Evolutionary conservation across 2,113 vertebrate genomes (phyloP).

Genomic region (Corvus hawaiiensis): DNA sequence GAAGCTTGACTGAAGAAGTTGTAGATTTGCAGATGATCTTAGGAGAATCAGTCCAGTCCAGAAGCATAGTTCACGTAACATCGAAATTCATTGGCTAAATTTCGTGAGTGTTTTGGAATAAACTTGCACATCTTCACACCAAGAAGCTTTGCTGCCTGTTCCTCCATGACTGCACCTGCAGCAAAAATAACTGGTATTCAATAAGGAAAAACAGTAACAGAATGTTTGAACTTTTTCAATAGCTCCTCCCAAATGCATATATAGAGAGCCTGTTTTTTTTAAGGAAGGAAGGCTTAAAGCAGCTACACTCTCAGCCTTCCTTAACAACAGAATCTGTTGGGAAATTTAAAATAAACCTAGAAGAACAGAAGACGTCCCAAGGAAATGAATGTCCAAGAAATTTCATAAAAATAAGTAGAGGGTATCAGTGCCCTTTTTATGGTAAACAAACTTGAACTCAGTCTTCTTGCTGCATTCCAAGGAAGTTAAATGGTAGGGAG

Average conservation of each 20-base stretch:
- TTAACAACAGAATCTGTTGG: background rate
- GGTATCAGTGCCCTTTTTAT: background rate
- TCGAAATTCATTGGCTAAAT: constrained; percentile 91
- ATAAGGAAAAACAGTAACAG: background rate
- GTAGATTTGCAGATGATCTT: background rate
- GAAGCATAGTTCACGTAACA: constrained; percentile 90
- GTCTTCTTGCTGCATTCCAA: background rate
- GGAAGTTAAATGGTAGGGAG: background rate
- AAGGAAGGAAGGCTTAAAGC: background rate
- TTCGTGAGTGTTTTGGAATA: constrained; percentile 84
- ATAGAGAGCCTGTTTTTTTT: background rate
- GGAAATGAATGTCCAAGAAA: background rate
- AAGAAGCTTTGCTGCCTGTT: constrained; percentile 77
- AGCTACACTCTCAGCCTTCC: background rate
- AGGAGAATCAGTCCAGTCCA: constrained; percentile 61
- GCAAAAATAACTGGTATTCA: background rate
- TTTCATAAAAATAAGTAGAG: background rate
- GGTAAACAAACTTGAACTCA: background rate
- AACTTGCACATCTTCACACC: constrained; percentile 84
- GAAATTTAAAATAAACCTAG: background rate
- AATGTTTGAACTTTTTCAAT: background rate
- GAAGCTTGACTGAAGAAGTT: background rate
- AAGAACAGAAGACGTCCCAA: background rate
- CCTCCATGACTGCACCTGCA: constrained; percentile 89
- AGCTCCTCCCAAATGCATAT: background rate